Evolutionary conservation across 2,113 vertebrate species (phyloP), one percentile per base, ranked within the genome.

Genomic region (Vidua macroura): DNA sequence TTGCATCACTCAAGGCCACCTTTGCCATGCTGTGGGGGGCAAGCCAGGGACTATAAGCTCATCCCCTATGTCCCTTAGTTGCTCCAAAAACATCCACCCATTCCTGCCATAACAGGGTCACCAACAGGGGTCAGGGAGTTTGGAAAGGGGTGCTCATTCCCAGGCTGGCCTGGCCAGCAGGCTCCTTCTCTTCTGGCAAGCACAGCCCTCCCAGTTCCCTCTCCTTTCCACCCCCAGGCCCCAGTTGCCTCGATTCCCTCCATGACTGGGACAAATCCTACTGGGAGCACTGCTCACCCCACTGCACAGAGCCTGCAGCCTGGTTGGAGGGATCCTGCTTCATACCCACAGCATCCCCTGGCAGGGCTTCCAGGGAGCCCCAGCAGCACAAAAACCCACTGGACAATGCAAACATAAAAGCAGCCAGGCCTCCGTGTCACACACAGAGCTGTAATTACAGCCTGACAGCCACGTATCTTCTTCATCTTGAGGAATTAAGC

Each of bases 401-500:
- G 74, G 68, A 64, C 79, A 88, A 89, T 3, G 21, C 67, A 52
- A 84, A 58, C 3, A 37, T 58, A 76, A 77, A 80, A 87, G 82
- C 67, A 78, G 83, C 13, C 6, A 0, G 60, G 81, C 58, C 69
- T 67, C 52, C 1, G 2, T 52, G 88, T 87, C 66, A 74, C 81
- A 74, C 3, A 2, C 55, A 58, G 2, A 0, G 74, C 78, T 88
- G 74, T 92, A 95, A 96, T 95, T 91, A 89, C 67, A 82, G 92
- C 85, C 86, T 96, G 94, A 95, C 93, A 95, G 90, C 86, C 89
- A 73, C 79, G 7, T 95, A 91, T 95, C 96, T 92, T 86, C 96
- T 93, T 89, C 88, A 92, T 90, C 93, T 95, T 35, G 53, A 95
- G 88, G 94, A 95, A 93, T 93, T 92, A 94, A 92, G 94, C 93